A percentile compares a stretch with the other conserved stretches of the same genome.
phyloP scores from a whole-genome alignment of 2,113 vertebrate genomes.

The Ciconia maguari region DNA sequence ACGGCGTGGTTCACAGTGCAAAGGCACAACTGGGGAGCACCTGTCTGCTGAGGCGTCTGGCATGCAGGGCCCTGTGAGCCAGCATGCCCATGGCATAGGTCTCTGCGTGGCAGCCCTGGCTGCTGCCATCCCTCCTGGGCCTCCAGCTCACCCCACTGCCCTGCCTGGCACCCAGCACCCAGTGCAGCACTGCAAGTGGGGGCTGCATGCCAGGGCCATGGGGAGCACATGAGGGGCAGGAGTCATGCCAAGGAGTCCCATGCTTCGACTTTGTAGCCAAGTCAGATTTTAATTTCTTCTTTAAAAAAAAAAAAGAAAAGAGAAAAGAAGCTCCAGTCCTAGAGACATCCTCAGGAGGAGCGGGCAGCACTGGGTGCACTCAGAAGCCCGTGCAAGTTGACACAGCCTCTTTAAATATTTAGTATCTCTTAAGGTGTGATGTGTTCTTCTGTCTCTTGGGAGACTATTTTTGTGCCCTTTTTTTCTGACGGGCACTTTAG shows the following conservation, averaged over 20 bases:
- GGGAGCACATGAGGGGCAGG: neutral
- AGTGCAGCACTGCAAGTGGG: neutral
- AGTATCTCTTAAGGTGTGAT: neutral
- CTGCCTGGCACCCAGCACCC: neutral
- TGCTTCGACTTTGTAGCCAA: accelerated
- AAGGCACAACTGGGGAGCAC: neutral
- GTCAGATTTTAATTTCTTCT: neutral
- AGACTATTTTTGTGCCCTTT: neutral
- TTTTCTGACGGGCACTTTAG: neutral
- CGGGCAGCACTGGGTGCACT: neutral
- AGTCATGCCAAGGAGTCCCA: accelerated
- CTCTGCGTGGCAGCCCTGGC: neutral
- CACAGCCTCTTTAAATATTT: neutral
- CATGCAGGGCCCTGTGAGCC: neutral
- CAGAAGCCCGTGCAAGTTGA: neutral
- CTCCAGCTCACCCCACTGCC: neutral
- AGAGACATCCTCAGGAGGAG: neutral
- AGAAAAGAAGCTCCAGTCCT: neutral
- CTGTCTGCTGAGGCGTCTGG: neutral
- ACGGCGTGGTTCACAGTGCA: accelerated
- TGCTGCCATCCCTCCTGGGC: neutral
- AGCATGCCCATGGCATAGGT: neutral
- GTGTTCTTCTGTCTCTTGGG: neutral
- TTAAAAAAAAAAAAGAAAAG: neutral
- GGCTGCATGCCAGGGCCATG: neutral